phyloP scores from a whole-genome alignment of 1,140 invertebrate genomes.

The Sweltsa coloradensis region DNA sequence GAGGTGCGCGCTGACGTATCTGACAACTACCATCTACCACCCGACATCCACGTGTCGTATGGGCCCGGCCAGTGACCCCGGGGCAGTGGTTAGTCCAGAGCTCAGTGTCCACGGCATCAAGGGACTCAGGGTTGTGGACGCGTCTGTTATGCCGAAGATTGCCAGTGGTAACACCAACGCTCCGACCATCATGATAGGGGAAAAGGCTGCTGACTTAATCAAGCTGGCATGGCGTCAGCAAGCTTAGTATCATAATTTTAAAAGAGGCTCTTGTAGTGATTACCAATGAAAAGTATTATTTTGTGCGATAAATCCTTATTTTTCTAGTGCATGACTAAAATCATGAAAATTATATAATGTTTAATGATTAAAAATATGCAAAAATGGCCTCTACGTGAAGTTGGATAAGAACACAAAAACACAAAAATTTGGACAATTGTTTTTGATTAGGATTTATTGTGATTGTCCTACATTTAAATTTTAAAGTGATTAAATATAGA shows the following conservation, averaged over 20 bases:
- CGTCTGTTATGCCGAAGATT: slow-evolving; percentile 13
- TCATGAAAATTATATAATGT: no score
- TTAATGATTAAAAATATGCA: no score
- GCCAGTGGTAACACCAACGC: slow-evolving; percentile 11
- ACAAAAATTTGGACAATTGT: no score
- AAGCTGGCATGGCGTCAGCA: slow-evolving; percentile 6
- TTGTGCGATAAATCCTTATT: no score
- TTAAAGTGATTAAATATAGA: no score
- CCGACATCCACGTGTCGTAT: slow-evolving; percentile 13
- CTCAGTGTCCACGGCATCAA: slow-evolving; percentile 8
- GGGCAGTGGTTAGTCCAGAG: slow-evolving; percentile 9
- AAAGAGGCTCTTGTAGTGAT: no score
- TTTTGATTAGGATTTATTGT: no score
- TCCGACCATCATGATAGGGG: slow-evolving; percentile 10
- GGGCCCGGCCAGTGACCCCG: slow-evolving; percentile 5
- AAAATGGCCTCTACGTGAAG: no score
- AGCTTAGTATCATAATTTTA: background rate
- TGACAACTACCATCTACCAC: slow-evolving; percentile 15
- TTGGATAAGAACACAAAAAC: no score
- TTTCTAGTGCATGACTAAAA: no score
- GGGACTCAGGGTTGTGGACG: slow-evolving; percentile 11
- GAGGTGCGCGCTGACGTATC: slow-evolving; percentile 44
- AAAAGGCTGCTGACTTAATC: slow-evolving; percentile 12
- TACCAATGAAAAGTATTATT: no score
- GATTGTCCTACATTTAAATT: no score